These are phyloP conservation scores for Papilio protenor DNA, from an alignment of 2,888 invertebrate genomes.

Conservation along the genomic window DNA sequence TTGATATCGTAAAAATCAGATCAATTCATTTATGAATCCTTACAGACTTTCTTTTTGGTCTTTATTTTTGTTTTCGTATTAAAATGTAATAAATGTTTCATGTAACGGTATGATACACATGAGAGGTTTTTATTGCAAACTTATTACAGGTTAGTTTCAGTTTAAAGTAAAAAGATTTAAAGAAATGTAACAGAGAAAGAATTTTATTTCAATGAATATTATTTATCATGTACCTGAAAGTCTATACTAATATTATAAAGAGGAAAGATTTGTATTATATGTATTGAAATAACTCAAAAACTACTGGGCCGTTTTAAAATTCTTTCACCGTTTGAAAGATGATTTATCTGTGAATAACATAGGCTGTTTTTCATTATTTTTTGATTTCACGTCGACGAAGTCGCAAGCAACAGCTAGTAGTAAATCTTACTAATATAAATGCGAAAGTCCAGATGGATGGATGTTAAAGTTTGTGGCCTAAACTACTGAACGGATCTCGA, in stretches of 20 bases:
- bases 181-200: neutral
- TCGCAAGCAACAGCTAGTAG: neutral
- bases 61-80: slow-evolving; percentile 22
- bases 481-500: no score
- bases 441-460: no score
- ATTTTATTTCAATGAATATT: neutral
- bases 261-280: no score
- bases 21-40: slow-evolving; percentile 7
- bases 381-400: neutral
- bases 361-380: no score
- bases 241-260: no score
- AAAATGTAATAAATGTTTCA: slow-evolving; percentile 17
- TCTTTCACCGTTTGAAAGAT: no score
- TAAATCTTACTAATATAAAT: no score
- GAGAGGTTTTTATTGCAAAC: slow-evolving; percentile 7
- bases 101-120: slow-evolving; percentile 11
- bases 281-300: no score
- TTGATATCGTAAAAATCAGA: slow-evolving; percentile 7
- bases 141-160: neutral
- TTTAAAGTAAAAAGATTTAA: neutral
- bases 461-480: no score
- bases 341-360: neutral
- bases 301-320: no score
- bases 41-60: slow-evolving; percentile 19
- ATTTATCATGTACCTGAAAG: neutral